Evolutionary conservation across 2,113 vertebrate genomes (phyloP), one percentile per base, ranked within the genome.

Genomic region (Chrysochloris asiatica): DNA sequence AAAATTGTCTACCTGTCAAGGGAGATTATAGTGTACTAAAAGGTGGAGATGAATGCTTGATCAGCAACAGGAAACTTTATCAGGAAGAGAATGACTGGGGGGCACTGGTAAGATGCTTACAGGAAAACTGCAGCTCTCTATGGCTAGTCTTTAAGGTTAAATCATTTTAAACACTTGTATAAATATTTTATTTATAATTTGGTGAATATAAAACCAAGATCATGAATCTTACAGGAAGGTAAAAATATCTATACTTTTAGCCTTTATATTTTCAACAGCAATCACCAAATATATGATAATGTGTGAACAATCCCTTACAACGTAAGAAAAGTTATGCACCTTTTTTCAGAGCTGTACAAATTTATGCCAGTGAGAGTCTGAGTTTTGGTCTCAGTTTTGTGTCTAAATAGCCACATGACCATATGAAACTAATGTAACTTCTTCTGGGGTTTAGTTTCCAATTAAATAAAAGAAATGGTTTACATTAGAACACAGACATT

Each of bases 121-220:
- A 76, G 45, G 26, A 76, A 41, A 33, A 8, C 14, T 87, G 87
- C 76, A 43, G 63, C 10, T 61, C 43, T 89, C 63, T 48, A 45
- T 38, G 45, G 82, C 50, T 67, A 67, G 13, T 48, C 45, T n/a
- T 48, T 88, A 43, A 84, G 38, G 71, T 65, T 90, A 36, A 92
- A 79, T 81, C 61, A 83, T 38, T 33, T 65, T 45, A 48, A 93
- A 93, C 16, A 88, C 22, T 65, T 89, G n/a, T 80, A 87, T 73
- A 94, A 84, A 83, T 73, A 78, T 67, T 63, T 92, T 82, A 83
- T 65, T 93, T 94, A 85, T 80, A 88, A 90, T 79, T 94, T 94
- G 91, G 89, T 89, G 33, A 86, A 91, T 86, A 56, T 54, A 93
- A 94, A 80, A 92, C 77, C 26, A 95, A 84, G 43, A 86, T 80